Conservation (phyloP, 2,888 invertebrate species). For the Drosophila antonietae region DNA sequence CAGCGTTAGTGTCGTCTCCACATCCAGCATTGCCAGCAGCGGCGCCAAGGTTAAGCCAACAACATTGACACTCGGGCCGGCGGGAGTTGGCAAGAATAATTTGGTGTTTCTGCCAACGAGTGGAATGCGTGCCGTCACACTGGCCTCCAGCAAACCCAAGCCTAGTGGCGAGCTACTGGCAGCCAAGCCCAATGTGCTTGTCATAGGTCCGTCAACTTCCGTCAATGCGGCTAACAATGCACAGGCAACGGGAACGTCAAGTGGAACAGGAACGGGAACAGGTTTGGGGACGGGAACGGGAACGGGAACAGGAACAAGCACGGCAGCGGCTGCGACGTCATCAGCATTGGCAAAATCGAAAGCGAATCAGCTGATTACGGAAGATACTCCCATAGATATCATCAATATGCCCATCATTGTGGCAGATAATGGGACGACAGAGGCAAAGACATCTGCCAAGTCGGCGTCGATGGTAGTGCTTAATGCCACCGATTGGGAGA, state of each 20-base stretch:
- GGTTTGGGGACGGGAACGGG: slow-evolving; percentile 4
- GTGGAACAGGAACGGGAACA: slow-evolving; percentile 3
- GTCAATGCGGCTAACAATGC: slow-evolving; percentile 35
- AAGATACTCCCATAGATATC: slow-evolving; percentile 87
- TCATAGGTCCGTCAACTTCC: slow-evolving; percentile 65
- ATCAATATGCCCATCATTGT: slow-evolving; percentile 83
- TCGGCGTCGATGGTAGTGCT: slow-evolving; percentile 70
- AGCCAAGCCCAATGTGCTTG: slow-evolving; percentile 76
- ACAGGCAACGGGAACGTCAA: slow-evolving; percentile 8
- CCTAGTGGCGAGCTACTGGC: slow-evolving; percentile 33
- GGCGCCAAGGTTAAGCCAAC: slow-evolving; percentile 63
- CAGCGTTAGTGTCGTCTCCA: slow-evolving; percentile 24
- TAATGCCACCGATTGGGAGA: slow-evolving; percentile 86
- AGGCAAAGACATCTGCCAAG: slow-evolving; percentile 38
- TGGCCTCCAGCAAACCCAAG: slow-evolving; percentile 57
- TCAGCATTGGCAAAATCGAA: slow-evolving; percentile 52
- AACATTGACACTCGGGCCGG: slow-evolving; percentile 60
- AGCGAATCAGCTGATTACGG: slow-evolving; percentile 85
- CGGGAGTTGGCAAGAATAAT: slow-evolving; percentile 77
- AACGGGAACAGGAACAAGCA: background rate
- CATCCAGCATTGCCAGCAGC: slow-evolving; percentile 34
- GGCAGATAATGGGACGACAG: slow-evolving; percentile 69
- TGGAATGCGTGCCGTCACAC: slow-evolving; percentile 68
- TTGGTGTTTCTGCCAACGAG: slow-evolving; percentile 82
- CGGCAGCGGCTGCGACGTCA: slow-evolving; percentile 23